Conservation (phyloP, 2,113 vertebrate species). For the Vombatus ursinus region DNA sequence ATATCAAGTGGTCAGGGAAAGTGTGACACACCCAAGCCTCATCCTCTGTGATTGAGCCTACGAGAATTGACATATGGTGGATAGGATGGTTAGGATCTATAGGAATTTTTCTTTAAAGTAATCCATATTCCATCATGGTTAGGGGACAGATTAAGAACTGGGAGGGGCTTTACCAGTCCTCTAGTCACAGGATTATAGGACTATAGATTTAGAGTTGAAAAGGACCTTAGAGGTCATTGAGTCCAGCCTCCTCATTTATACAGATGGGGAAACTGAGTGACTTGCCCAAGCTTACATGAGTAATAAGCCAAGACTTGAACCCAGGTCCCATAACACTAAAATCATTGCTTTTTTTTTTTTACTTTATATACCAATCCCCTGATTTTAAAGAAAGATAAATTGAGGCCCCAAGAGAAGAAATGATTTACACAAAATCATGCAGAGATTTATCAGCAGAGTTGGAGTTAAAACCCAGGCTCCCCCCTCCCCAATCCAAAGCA, state of each 20-base stretch:
- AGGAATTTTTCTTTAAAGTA: not conserved
- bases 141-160: not conserved
- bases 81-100: not conserved
- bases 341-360: not conserved
- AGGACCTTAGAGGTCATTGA: not conserved
- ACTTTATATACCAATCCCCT: not conserved
- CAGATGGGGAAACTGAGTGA: not conserved
- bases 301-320: not conserved
- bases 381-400: not conserved
- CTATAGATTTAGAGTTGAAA: not conserved
- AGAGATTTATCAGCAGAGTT: not conserved
- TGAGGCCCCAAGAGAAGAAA: not conserved
- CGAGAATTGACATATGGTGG: not conserved
- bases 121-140: not conserved
- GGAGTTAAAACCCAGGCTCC: not conserved
- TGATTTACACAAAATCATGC: not conserved
- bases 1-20: not conserved
- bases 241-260: not conserved
- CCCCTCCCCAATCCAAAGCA: not conserved
- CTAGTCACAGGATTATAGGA: not conserved
- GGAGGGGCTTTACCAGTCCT: not conserved
- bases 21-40: not conserved
- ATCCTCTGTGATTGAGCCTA: not conserved
- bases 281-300: not conserved
- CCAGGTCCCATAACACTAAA: not conserved